A percentile compares a stretch with the other conserved stretches of the same genome.
These are phyloP conservation scores for Gavialis gangeticus DNA, from an alignment of 2,113 vertebrate genomes.

Conservation along the genomic window DNA sequence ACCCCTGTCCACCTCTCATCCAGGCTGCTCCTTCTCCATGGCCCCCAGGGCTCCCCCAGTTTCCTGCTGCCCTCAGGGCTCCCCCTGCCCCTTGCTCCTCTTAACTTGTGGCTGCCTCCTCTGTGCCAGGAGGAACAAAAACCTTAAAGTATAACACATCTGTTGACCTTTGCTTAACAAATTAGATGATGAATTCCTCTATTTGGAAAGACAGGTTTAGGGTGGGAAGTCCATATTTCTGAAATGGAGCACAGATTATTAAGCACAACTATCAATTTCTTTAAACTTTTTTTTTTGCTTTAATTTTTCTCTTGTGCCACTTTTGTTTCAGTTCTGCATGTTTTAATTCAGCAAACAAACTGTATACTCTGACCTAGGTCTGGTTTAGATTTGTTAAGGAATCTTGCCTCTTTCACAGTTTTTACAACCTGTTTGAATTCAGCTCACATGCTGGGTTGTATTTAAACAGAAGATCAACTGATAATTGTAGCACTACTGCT, in stretches of 20 bases:
- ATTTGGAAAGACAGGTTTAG: no score
- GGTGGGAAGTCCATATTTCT: background rate
- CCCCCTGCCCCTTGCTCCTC: no score
- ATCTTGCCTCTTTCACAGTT: conserved; percentile 32
- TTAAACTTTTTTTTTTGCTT: conserved; percentile 49
- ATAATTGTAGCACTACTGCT: conserved; percentile 74
- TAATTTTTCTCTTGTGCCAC: conserved; percentile 51
- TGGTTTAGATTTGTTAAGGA: conserved; percentile 33
- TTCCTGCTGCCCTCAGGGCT: no score
- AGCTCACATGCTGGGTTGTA: conserved; percentile 70
- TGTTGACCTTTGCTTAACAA: background rate
- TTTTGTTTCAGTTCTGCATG: conserved; percentile 72
- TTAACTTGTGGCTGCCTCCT: no score
- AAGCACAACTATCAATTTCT: background rate
- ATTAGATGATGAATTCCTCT: background rate
- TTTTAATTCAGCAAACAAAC: conserved; percentile 65
- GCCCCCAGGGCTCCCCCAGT: no score
- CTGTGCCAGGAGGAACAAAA: background rate
- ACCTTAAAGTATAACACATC: background rate
- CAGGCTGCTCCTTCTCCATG: no score
- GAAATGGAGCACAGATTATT: conserved; percentile 19
- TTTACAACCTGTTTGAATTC: conserved; percentile 63
- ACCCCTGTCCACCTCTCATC: no score
- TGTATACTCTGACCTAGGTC: conserved; percentile 60
- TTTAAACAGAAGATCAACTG: conserved; percentile 76